Base-by-base conservation (phyloP, 2,888 invertebrate genomes). In the Erebia epiphron region DNA sequence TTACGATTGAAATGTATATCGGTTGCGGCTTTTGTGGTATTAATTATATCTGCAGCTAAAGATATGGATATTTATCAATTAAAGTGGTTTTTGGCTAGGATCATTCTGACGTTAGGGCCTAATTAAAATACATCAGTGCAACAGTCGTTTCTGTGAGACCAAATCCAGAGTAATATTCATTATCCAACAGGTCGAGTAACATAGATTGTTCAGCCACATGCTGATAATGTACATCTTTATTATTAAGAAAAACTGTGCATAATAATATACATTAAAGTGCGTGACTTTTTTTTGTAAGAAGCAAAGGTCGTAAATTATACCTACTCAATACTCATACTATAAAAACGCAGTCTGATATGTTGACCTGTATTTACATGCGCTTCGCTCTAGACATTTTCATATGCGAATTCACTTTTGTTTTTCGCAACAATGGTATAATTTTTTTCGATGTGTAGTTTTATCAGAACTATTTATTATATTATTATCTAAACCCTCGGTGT, bases 351-450 rank as follows among this genome's bases (percentile, higher is more conserved):
- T 61, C 43, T 61, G 16, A 61, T 16, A 43, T 61, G 43, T 61
- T 18, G 18, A 43, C 18, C 43, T 35, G 58, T n/a, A 43, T 60
- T 54, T 1, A 13, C 11, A 41, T 60, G 41, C 41, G 41, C n/a
- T 41, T 60, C 13, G 60, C 43, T 16, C 16, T 43, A 43, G 43
- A 60, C 41, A 60, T 43, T 60, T 60, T 60, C 41, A 21, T 61
- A 61, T 46, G 60, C 2, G 43, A 61, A 61, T 61, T 46, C 14
- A 46, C 46, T 16, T 61, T 46, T 13, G 46, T 61, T 46, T 46
- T 46, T 43, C 43, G 16, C 4, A 43, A 16, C 43, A 8, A 41
- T 18, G 46, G 8, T 18, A 13, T 16, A 13, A 4, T n/a, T 14
- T 2, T 16, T 16, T 16, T 26, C 14, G 58, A 60, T 60, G 16